Evolutionary conservation across 2,113 vertebrate genomes (phyloP), one percentile per base, ranked within the genome.

Genomic region (Callorhinus ursinus): DNA sequence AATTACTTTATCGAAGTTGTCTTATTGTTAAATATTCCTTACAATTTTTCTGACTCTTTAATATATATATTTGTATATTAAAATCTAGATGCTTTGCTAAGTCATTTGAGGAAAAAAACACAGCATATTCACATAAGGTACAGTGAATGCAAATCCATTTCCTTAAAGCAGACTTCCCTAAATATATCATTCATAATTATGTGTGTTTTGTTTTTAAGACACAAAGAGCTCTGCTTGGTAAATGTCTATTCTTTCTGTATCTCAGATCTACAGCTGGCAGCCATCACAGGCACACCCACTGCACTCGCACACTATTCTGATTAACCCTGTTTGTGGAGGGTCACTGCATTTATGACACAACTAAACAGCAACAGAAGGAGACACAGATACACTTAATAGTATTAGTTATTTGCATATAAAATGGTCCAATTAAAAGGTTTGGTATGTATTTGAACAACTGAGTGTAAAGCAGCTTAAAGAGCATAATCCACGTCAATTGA

Each of bases 251-350:
- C 85, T 97, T 98, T 77, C 83, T 97, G 98, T 83, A 77, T 92
- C 84, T 98, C 61, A 92, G 90, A 96, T 97, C 96, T 96, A 97
- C 93, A 98, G 98, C 97, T 4, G 22, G 76, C 95, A 97, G 98
- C 71, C 33, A 12, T 57, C 28, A 67, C 95, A 89, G 31, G 76
- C 71, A 84, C 0, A 21, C 71, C 26, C 7, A 4, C 74, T 49
- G 42, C 5, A 55, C 84, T 67, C 87, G 65, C 63, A 36, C 31
- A 13, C 59, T 15, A 21, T 63, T 93, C 94, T 90, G 97, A 98
- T 98, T 98, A 99, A 98, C 97, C 97, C 98, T 94, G 92, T 97
- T 63, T 97, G 96, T 33, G 84, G 83, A 98, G 96, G 97, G 95
- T 98, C 97, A 98, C 15, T 95, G 85, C 96, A 86, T 98, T 98